These are phyloP conservation scores for Ormyrus rosae DNA, from an alignment of 2,888 invertebrate species.

Conservation along the genomic window DNA sequence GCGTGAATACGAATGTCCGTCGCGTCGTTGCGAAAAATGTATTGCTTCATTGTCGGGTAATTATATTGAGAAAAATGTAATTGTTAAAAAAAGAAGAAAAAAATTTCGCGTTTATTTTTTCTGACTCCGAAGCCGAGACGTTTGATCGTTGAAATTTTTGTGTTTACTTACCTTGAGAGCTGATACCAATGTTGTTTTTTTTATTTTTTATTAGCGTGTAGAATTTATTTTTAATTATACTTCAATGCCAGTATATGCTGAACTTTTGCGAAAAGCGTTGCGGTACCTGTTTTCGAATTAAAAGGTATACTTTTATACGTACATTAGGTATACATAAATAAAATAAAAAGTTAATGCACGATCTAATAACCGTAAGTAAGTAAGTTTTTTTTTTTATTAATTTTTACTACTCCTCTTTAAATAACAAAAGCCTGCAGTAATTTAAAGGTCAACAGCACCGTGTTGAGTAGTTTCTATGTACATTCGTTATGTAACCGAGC, in stretches of 20 bases:
- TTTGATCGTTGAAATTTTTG: too few relatives aligned
- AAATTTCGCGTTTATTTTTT: too few relatives aligned
- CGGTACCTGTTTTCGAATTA: constrained; percentile 21
- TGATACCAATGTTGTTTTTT: too few relatives aligned
- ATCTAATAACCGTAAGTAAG: too few relatives aligned
- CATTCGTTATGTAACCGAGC: constrained; percentile 26
- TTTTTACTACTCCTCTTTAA: constrained; percentile 11
- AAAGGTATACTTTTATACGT: constrained; percentile 42
- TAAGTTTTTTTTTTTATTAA: constrained; percentile 9
- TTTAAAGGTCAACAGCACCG: constrained; percentile 23
- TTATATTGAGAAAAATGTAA: not conserved
- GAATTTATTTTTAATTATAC: not conserved
- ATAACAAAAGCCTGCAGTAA: not conserved
- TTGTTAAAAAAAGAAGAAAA: too few relatives aligned
- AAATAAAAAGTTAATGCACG: too few relatives aligned
- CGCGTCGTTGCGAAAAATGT: not conserved
- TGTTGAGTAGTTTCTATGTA: constrained; percentile 32
- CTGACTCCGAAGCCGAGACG: too few relatives aligned
- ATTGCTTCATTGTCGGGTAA: not conserved
- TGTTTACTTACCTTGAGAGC: too few relatives aligned
- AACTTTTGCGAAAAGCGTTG: constrained; percentile 21
- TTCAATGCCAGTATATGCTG: constrained; percentile 20
- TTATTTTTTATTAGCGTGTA: not conserved
- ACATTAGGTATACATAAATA: not conserved
- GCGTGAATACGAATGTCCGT: not conserved